Percentiles rank a stretch among this genome's conserved stretches.
These are phyloP conservation scores for Platanista minor DNA, from an alignment of 2,113 vertebrate species.

Conservation along the genomic window DNA sequence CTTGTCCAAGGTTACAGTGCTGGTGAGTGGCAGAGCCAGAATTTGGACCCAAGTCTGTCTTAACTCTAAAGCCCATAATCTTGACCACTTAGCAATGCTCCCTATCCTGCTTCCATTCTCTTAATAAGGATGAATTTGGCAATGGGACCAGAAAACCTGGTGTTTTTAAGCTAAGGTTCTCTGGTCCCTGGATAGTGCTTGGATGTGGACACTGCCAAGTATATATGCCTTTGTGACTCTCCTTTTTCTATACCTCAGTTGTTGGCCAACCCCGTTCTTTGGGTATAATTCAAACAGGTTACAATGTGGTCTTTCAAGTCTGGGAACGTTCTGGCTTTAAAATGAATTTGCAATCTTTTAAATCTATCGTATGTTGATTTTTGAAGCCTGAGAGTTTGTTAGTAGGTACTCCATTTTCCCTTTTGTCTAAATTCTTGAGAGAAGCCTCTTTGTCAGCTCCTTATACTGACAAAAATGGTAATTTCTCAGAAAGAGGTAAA, in stretches of 20 bases:
- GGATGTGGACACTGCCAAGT: neutral
- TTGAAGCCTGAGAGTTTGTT: neutral
- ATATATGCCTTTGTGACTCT: neutral
- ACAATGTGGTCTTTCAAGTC: neutral
- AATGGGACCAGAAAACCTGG: neutral
- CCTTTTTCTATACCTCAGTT: neutral
- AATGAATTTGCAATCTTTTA: neutral
- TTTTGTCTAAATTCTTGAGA: neutral
- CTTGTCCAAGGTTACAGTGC: neutral
- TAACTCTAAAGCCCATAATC: neutral
- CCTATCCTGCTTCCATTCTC: neutral
- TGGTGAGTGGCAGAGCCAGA: neutral
- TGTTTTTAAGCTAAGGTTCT: neutral
- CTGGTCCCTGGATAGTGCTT: neutral
- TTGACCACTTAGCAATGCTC: neutral
- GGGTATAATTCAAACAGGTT: neutral
- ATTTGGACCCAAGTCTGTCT: neutral
- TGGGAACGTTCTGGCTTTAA: neutral
- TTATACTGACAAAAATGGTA: neutral
- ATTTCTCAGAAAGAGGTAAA: slow-evolving; percentile 30
- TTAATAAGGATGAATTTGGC: neutral
- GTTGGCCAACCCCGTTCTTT: neutral
- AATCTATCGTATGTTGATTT: neutral
- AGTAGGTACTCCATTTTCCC: neutral
- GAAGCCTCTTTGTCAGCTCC: neutral